Evolutionary conservation across 1,140 invertebrate genomes (phyloP).

Genomic region (Meloidogyne hapla): DNA sequence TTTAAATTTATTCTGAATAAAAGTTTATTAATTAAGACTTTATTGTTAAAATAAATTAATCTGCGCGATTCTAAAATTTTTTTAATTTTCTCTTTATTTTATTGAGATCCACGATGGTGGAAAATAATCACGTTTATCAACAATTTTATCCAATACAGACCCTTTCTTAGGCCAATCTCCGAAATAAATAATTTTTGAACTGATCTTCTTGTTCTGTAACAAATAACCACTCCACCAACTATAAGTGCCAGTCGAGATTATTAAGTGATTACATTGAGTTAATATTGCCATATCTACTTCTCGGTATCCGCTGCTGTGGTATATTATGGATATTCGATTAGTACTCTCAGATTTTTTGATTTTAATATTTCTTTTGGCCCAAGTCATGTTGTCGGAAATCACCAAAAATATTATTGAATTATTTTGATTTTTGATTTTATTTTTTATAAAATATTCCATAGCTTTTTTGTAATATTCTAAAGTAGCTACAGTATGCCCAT

Average conservation of each 20-base stretch:
- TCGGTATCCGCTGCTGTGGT: slow-evolving; percentile 15
- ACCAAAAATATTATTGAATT: slow-evolving; percentile 41
- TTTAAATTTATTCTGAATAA: too few relatives aligned
- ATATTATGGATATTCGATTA: not conserved
- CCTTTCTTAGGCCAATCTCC: slow-evolving; percentile 41
- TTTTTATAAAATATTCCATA: slow-evolving; percentile 29
- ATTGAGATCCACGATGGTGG: slow-evolving; percentile 32
- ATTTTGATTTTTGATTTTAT: not conserved
- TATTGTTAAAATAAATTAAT: too few relatives aligned
- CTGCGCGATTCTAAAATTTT: too few relatives aligned
- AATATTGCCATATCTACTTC: slow-evolving; percentile 60
- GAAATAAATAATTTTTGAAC: slow-evolving; percentile 49
- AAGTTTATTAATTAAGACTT: too few relatives aligned
- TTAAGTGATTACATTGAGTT: slow-evolving; percentile 54
- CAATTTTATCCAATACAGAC: slow-evolving; percentile 31
- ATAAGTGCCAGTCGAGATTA: slow-evolving; percentile 61
- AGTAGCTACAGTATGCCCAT: slow-evolving; percentile 44
- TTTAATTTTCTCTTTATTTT: not conserved
- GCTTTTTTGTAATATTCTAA: slow-evolving; percentile 37
- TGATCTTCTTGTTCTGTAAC: slow-evolving; percentile 22
- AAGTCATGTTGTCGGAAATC: slow-evolving; percentile 36
- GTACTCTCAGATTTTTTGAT: not conserved
- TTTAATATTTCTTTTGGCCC: slow-evolving; percentile 39
- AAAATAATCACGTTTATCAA: slow-evolving; percentile 41
- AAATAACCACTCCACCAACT: slow-evolving; percentile 61